These are phyloP conservation scores for Madoqua kirkii DNA, from an alignment of 2,113 vertebrate genomes.

Conservation along the genomic window DNA sequence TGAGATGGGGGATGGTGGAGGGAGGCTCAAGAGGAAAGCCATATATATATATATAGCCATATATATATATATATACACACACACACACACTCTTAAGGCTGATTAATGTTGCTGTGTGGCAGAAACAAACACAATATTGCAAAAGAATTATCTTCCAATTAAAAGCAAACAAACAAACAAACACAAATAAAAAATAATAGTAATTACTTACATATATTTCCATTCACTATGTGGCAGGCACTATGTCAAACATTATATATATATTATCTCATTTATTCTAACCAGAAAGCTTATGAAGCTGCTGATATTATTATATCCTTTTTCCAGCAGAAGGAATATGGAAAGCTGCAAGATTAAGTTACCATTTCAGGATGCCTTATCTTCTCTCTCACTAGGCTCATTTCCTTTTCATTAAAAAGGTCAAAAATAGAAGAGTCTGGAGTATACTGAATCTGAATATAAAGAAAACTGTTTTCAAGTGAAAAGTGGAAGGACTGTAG, in stretches of 20 bases:
- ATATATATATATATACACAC: fast-evolving
- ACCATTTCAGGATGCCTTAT: not conserved
- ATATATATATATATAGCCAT: too few relatives aligned
- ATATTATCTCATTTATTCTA: not conserved
- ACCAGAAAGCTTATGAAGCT: not conserved
- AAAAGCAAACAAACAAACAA: not conserved
- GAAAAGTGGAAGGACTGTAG: not conserved
- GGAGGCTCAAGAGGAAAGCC: not conserved
- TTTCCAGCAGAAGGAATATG: not conserved
- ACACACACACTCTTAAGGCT: not conserved
- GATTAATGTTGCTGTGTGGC: not conserved
- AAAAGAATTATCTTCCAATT: not conserved
- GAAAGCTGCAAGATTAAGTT: not conserved
- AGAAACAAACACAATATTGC: not conserved
- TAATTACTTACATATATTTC: not conserved
- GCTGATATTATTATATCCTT: not conserved
- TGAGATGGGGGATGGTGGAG: not conserved
- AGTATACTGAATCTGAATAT: not conserved
- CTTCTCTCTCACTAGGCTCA: not conserved
- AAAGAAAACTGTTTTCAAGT: not conserved
- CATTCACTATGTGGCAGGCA: not conserved
- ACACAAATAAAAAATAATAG: not conserved
- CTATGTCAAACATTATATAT: not conserved
- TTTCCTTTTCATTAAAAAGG: not conserved
- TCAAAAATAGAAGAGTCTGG: not conserved